These are phyloP conservation scores for Oryzias celebensis DNA, from an alignment of 2,113 vertebrate species.

Conservation along the genomic window DNA sequence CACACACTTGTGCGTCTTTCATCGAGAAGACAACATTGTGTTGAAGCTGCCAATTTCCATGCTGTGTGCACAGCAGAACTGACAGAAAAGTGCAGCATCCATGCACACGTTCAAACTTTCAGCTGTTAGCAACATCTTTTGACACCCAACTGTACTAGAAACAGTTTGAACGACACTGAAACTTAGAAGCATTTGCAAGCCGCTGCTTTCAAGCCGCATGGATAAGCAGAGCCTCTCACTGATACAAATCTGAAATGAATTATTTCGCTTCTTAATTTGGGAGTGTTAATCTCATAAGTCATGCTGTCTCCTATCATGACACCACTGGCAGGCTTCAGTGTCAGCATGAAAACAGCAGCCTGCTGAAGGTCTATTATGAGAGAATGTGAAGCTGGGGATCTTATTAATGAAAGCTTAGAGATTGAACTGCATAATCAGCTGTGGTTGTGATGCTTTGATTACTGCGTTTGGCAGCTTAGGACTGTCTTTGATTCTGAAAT, in stretches of 20 bases:
- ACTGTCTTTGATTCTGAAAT: constrained; percentile 12
- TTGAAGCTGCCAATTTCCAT: constrained; percentile 36
- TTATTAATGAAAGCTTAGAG: constrained; percentile 18
- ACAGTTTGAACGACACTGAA: too few relatives aligned
- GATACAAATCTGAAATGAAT: constrained; percentile 28
- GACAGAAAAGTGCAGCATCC: constrained; percentile 20
- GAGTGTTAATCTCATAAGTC: constrained; percentile 42
- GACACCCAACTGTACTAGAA: too few relatives aligned
- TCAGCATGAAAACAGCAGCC: constrained; percentile 22
- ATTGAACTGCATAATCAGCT: constrained; percentile 38
- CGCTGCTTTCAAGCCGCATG: neutral
- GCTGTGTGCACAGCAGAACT: constrained; percentile 14
- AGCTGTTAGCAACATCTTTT: constrained; percentile 8
- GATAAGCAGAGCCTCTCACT: constrained; percentile 18
- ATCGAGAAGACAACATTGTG: constrained; percentile 34
- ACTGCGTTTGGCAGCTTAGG: constrained; percentile 4
- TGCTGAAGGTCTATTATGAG: constrained; percentile 34
- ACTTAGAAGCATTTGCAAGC: neutral
- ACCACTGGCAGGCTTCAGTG: constrained; percentile 24
- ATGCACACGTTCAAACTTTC: constrained; percentile 28
- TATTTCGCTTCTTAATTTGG: constrained; percentile 34
- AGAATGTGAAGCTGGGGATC: constrained; percentile 27
- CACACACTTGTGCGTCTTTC: constrained; percentile 36
- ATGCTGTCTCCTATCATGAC: constrained; percentile 17
- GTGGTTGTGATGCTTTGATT: constrained; percentile 23